These are phyloP conservation scores for Diplogasteroides magnus DNA, from an alignment of 1,140 invertebrate genomes.

Conservation along the genomic window DNA sequence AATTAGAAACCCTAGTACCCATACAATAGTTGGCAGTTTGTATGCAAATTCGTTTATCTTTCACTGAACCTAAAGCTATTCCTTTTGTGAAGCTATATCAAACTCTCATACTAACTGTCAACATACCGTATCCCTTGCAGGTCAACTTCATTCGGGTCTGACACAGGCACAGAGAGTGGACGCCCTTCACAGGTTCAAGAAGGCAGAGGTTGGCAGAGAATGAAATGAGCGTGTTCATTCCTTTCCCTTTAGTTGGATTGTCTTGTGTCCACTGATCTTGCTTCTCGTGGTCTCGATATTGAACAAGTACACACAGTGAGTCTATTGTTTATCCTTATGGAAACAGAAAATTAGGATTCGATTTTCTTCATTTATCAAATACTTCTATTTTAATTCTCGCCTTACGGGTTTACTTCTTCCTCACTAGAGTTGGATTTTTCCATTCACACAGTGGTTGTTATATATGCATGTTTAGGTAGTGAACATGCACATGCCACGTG, in stretches of 20 bases:
- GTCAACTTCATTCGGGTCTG: conserved; percentile 89
- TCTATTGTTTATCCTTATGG: conserved; percentile 26
- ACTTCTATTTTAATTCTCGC: no score
- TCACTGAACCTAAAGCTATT: no score
- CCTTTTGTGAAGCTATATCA: no score
- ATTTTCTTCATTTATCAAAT: no score
- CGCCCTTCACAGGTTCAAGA: conserved; percentile 47
- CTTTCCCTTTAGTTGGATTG: conserved; percentile 82
- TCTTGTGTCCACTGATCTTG: conserved; percentile 89
- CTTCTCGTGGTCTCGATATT: conserved; percentile 91
- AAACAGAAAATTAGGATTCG: no score
- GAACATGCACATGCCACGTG: conserved; percentile 89
- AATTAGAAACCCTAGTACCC: no score
- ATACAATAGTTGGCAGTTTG: no score
- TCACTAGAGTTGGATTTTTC: no score
- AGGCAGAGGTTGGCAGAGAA: conserved; percentile 27
- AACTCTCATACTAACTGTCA: no score
- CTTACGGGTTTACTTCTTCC: no score
- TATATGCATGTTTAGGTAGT: conserved; percentile 75
- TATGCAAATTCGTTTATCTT: no score
- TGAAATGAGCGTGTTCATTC: conserved; percentile 68
- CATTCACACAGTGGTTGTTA: no score
- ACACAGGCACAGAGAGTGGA: conserved; percentile 68
- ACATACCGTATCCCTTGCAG: conserved; percentile 59
- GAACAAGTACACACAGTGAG: conserved; percentile 82